Evolutionary conservation across 2,888 invertebrate genomes (phyloP).

Genomic region (Drosophila anceps): DNA sequence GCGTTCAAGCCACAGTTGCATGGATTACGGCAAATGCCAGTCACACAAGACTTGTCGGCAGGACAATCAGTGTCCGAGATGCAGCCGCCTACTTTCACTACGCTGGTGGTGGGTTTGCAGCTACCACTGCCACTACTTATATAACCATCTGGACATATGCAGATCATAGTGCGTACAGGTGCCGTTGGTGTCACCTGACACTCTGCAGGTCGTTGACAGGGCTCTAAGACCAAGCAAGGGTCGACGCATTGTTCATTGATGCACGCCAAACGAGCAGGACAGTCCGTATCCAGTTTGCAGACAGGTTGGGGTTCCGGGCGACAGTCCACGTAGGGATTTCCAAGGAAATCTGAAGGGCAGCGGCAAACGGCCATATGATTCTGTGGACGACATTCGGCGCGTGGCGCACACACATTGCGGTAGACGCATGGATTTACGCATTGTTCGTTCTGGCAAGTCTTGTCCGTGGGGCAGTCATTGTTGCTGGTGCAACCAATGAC

Average conservation of each 20-base stretch:
- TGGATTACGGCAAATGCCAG: constrained; percentile 92
- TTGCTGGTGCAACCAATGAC: constrained; percentile 94
- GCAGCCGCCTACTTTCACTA: constrained; percentile 89
- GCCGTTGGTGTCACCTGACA: constrained; percentile 93
- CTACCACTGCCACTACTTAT: constrained; percentile 93
- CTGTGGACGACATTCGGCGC: constrained; percentile 92
- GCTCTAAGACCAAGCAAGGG: constrained; percentile 91
- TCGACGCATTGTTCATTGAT: constrained; percentile 93
- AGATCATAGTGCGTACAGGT: constrained; percentile 95
- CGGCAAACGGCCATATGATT: constrained; percentile 94
- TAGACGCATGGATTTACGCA: constrained; percentile 94
- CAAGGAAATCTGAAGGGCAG: constrained; percentile 91
- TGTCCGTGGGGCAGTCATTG: constrained; percentile 94
- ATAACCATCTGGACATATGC: constrained; percentile 95
- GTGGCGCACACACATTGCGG: constrained; percentile 90
- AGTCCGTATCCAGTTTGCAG: constrained; percentile 93
- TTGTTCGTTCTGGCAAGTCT: constrained; percentile 93
- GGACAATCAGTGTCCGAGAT: constrained; percentile 92
- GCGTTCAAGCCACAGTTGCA: constrained; percentile 95
- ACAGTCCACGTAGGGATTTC: constrained; percentile 94
- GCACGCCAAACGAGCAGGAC: constrained; percentile 92
- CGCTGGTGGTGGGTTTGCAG: constrained; percentile 90
- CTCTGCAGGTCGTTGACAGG: constrained; percentile 92
- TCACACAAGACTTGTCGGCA: constrained; percentile 91
- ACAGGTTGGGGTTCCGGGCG: constrained; percentile 90